Evolutionary conservation across 1,140 invertebrate species (phyloP).

Genomic region (Drosophila subpulchrella): DNA sequence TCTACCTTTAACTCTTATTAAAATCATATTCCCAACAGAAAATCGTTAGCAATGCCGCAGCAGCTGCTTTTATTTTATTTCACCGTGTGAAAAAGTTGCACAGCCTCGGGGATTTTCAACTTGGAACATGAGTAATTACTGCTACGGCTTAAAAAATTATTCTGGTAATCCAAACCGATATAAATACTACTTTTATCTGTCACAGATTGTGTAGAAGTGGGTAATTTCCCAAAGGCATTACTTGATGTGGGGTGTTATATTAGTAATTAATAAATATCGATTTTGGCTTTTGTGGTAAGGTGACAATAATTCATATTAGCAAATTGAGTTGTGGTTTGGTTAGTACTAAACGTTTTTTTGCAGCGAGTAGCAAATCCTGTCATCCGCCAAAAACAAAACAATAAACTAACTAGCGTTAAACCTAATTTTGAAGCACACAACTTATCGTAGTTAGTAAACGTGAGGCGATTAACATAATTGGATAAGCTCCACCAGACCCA

Average conservation of each 20-base stretch:
- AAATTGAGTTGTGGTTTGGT: background rate
- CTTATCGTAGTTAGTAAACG: background rate
- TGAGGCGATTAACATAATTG: constrained; percentile 22
- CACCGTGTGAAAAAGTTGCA: no score
- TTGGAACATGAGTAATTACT: no score
- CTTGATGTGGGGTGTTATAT: background rate
- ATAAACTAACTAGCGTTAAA: background rate
- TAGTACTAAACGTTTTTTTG: no score
- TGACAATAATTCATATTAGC: background rate
- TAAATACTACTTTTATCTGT: background rate
- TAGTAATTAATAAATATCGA: background rate
- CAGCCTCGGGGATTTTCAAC: no score
- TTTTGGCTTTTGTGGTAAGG: background rate
- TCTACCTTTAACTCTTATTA: background rate
- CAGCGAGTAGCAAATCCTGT: no score
- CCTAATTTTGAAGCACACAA: constrained; percentile 2
- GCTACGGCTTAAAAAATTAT: no score
- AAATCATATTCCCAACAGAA: background rate
- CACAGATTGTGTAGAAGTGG: background rate
- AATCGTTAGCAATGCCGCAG: background rate
- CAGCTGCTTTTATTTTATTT: no score
- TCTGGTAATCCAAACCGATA: no score
- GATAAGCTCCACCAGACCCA: constrained; percentile 19
- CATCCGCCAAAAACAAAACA: background rate
- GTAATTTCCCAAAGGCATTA: background rate